Evolutionary conservation across 2,888 invertebrate species (phyloP), one percentile per base, ranked within the genome.

Genomic region (Andrena dorsata): DNA sequence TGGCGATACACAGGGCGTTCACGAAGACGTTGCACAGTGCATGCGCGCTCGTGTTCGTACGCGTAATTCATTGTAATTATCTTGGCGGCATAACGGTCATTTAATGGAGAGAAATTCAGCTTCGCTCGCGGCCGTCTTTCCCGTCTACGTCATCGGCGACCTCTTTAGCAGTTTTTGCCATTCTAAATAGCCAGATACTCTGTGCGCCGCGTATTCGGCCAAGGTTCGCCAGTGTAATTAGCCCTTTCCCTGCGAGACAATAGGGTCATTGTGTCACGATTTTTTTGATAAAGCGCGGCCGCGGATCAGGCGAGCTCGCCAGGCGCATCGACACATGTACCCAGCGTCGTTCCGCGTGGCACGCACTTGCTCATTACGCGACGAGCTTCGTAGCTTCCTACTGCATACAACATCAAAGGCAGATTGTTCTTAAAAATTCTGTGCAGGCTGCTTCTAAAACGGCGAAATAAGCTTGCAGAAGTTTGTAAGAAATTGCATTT

Each of bases 1-100:
- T 5, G 13, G 41, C 64, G 41, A 26, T 51, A 6, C 32, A 26
- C 51, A 10, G 60, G 61, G 20, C 61, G 71, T 72, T 64, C 51
- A 60, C 72, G 20, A 28, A 28, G 28, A 63, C 61, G 61, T 58
- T 65, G 69, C 63, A 47, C 58, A 69, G 35, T 23, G 66, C 72
- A 26, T 32, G 51, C 75, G 58, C 75, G 72, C 73, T 47, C 72
- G 53, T 63, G 63, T 66, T 63, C 71, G 66, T 65, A 87, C 86
- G 85, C 85, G 88, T 90, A 89, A 90, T 90, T 90, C 89, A 90
- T 89, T 89, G 89, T 90, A 92, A 91, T 91, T 92, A 90, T 86
- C 84, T 89, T 80, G 82, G 80, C 86, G 75, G 84, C 75, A 61
- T 65, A 82, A 78, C 78, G 82, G 76, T 81, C 84, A 74, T 76